A percentile compares a stretch with the other conserved stretches of the same genome.
These are phyloP conservation scores for Leucophora obtusa DNA, from an alignment of 2,888 invertebrate species.

Conservation along the genomic window DNA sequence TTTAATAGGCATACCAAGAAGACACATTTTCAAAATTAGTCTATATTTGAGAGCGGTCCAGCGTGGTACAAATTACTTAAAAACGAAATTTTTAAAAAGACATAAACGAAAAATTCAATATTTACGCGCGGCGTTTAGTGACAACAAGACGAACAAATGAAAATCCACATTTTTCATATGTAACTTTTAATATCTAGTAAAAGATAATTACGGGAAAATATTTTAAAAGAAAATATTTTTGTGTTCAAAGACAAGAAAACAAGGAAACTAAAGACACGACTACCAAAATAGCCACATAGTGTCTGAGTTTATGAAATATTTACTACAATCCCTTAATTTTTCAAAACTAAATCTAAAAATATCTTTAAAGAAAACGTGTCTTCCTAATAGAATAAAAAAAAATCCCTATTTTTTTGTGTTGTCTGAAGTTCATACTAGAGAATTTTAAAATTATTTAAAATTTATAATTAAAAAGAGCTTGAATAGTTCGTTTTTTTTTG, in stretches of 20 bases:
- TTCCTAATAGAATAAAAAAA: conserved; percentile 1
- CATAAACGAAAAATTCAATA: background rate
- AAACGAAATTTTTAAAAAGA: conserved; percentile 14
- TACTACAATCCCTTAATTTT: conserved; percentile 8
- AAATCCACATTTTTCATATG: background rate
- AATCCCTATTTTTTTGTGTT: conserved; percentile 8
- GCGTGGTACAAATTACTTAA: conserved; percentile 69
- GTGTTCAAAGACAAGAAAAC: background rate
- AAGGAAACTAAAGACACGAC: background rate
- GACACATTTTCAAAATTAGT: conserved; percentile 68
- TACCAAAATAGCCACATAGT: background rate
- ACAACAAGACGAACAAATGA: conserved; percentile 14
- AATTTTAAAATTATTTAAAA: background rate
- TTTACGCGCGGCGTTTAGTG: conserved; percentile 19
- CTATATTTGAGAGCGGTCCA: conserved; percentile 78
- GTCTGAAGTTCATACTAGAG: conserved; percentile 2
- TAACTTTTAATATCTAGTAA: background rate
- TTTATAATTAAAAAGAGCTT: conserved; percentile 5
- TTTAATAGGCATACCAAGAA: conserved; percentile 52
- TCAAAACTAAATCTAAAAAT: conserved; percentile 43
- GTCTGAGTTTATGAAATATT: background rate
- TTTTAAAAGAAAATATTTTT: background rate
- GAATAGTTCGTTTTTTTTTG: background rate
- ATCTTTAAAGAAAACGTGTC: conserved; percentile 32
- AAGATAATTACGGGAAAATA: background rate